phyloP scores from a whole-genome alignment of 1,140 invertebrate genomes.

The Octopus sinensis region DNA sequence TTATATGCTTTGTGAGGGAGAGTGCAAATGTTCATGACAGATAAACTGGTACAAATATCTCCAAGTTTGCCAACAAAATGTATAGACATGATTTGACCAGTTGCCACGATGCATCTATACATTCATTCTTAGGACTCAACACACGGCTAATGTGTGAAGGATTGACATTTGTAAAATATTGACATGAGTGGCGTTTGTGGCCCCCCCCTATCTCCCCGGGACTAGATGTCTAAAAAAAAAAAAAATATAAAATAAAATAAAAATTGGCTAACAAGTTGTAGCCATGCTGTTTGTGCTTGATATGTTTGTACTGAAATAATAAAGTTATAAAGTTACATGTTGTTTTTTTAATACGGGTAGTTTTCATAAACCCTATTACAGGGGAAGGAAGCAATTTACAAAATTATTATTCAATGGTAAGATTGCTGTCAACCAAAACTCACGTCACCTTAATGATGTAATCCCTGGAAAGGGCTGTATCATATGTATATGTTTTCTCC shows the following conservation, averaged over 20 bases:
- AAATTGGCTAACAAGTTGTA: not conserved
- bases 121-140: not conserved
- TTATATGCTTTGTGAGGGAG: conserved; percentile 12
- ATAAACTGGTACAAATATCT: not conserved
- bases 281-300: conserved; percentile 15
- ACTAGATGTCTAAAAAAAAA: not conserved
- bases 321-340: conserved; percentile 13
- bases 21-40: conserved; percentile 6
- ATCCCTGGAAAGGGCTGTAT: no score
- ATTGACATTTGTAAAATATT: no score
- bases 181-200: not conserved
- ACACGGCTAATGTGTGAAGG: no score
- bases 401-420: no score
- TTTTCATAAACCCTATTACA: not conserved
- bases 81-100: not conserved
- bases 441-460: no score
- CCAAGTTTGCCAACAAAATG: not conserved
- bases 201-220: not conserved
- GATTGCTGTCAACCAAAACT: no score
- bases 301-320: conserved; percentile 13
- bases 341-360: conserved; percentile 6
- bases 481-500: no score
- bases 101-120: not conserved
- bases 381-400: not conserved
- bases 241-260: not conserved